phyloP scores from a whole-genome alignment of 2,888 invertebrate genomes.

The Eudasyphora cyanicolor region DNA sequence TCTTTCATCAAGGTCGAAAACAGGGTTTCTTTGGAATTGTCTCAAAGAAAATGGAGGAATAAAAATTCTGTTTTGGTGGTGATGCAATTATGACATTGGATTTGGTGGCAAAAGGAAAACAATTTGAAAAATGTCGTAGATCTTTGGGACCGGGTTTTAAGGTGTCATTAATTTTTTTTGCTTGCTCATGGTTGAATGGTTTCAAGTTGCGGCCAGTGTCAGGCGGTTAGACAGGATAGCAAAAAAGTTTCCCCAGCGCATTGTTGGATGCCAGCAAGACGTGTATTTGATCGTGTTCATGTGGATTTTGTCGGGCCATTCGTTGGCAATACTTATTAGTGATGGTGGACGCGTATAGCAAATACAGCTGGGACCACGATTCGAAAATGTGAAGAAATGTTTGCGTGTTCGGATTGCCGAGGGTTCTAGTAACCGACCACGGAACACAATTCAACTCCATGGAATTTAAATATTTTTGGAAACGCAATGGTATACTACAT shows the following conservation, averaged over 20 bases:
- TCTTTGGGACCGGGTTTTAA: no score
- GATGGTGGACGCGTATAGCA: conserved; percentile 14
- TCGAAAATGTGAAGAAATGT: conserved; percentile 44
- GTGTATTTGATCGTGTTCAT: conserved; percentile 29
- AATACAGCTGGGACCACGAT: conserved; percentile 57
- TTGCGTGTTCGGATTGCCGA: conserved; percentile 58
- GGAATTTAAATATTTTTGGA: conserved; percentile 59
- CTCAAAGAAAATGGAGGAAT: no score
- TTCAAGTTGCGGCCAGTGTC: conserved; percentile 17
- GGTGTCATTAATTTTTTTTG: no score
- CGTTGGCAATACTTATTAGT: conserved; percentile 49
- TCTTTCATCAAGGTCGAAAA: no score
- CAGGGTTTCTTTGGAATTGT: no score
- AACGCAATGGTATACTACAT: conserved; percentile 54
- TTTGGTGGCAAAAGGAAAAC: no score
- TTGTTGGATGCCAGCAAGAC: conserved; percentile 28
- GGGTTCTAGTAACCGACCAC: conserved; percentile 57
- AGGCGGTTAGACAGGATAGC: background rate
- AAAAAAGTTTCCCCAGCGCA: conserved; percentile 9
- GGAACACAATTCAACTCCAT: conserved; percentile 57
- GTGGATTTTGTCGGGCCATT: conserved; percentile 64
- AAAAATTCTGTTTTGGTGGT: no score
- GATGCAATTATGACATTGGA: no score
- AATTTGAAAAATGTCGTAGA: no score
- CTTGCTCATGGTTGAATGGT: no score